These are phyloP conservation scores for Toxotes chatareus DNA, from an alignment of 2,113 vertebrate species.

Conservation along the genomic window DNA sequence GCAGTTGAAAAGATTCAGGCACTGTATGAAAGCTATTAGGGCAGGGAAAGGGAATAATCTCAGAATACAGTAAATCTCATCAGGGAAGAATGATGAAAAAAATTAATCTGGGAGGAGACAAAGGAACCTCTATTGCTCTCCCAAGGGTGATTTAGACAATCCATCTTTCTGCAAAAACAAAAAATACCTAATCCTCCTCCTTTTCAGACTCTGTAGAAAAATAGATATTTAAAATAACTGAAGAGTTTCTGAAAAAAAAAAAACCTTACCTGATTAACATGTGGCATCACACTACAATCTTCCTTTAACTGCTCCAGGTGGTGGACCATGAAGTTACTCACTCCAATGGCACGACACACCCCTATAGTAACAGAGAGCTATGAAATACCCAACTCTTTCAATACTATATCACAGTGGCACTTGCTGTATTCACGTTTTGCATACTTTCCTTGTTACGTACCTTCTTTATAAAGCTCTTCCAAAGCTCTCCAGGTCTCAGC, in stretches of 20 bases:
- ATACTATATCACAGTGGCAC: neutral
- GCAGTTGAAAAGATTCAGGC: neutral
- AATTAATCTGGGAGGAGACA: too few species aligned
- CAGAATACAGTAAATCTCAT: neutral
- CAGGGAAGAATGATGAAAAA: too few species aligned
- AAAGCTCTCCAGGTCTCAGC: slow-evolving; percentile 85
- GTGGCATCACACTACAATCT: slow-evolving; percentile 81
- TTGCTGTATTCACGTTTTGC: neutral
- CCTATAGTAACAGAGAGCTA: slow-evolving; percentile 68
- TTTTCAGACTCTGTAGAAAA: neutral
- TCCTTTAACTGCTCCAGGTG: slow-evolving; percentile 88
- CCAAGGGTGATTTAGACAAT: too few species aligned
- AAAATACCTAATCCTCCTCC: neutral
- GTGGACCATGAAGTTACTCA: slow-evolving; percentile 89
- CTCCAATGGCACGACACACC: slow-evolving; percentile 84
- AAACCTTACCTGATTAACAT: slow-evolving; percentile 84
- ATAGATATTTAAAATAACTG: neutral
- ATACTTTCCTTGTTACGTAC: slow-evolving; percentile 34
- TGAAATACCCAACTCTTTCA: neutral
- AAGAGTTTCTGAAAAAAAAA: neutral
- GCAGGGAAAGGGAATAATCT: neutral
- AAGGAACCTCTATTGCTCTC: neutral
- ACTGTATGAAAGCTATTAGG: too few species aligned
- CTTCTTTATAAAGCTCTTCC: slow-evolving; percentile 84
- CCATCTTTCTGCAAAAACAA: neutral